Evolutionary conservation across 2,113 vertebrate species (phyloP).

Genomic region (Myocastor coypus): DNA sequence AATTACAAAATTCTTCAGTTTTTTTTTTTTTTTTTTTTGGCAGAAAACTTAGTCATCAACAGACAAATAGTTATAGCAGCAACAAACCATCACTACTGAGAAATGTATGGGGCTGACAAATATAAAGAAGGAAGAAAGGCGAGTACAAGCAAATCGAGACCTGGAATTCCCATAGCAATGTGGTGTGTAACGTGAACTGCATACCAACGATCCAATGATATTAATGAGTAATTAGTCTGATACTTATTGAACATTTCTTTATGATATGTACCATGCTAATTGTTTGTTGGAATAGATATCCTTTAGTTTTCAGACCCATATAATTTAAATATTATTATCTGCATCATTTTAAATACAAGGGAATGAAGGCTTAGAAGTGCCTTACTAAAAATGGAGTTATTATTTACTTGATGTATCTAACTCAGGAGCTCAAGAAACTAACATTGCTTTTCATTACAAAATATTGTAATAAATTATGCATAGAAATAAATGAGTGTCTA

Average conservation of each 20-base stretch:
- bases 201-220: background rate
- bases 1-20: background rate
- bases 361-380: background rate
- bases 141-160: background rate
- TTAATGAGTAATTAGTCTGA: background rate
- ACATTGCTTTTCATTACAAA: slow-evolving; percentile 31
- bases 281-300: background rate
- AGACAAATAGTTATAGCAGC: slow-evolving; percentile 13
- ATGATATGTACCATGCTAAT: background rate
- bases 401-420: background rate
- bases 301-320: background rate
- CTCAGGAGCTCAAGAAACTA: background rate
- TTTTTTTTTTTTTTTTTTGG: background rate
- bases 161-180: background rate
- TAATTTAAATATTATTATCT: background rate
- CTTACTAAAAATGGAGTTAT: background rate
- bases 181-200: background rate
- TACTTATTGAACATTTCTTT: slow-evolving; percentile 23
- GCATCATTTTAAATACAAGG: background rate
- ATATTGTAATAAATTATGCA: slow-evolving; percentile 8
- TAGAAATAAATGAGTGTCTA: background rate
- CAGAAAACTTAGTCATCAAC: background rate
- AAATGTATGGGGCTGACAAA: background rate
- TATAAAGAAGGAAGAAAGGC: background rate
- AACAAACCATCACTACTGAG: background rate